Base-by-base conservation (phyloP, 2,113 vertebrate genomes). In the Ibidorhyncha struthersii region DNA sequence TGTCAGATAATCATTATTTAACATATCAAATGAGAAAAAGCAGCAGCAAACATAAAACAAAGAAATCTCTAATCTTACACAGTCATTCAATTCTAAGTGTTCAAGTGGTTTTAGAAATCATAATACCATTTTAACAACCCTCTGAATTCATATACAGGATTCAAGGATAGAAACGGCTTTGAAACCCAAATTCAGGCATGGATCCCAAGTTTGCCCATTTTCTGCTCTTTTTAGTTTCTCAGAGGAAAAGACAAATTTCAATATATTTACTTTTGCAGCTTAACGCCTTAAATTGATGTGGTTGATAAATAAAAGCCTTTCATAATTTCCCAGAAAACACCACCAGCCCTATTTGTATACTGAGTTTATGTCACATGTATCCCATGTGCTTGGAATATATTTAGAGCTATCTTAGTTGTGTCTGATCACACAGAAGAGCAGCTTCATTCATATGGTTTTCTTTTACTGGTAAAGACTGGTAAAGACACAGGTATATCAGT, bases 401-500 rank as follows among this genome's bases (percentile, higher is more conserved):
- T 59, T 63, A 59, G 45, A 90, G n/a, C 27, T 21, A 26, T 32
- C 59, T 40, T 20, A 71, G 23, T 30, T 83, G 30, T 2, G 19
- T 34, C 34, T 55, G 34, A 19, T 59, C 30, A 67, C 36, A 70
- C 0, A 41, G 50, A 69, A 52, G 21, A 82, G 72, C 21, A 66
- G 36, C 36, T 82, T 61, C n/a, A 65, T 22, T 52, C 38, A 34
- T 4, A 36, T 0, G 0, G 20, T 18, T 65, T 71, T 69, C 56
- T 69, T 91, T 47, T 43, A 27, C 49, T 94, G 30, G 20, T 43
- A 13, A 45, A 88, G 12, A 67, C 56, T 38, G 50, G 22, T n/a
- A n/a, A n/a, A n/a, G n/a, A n/a, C 3, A 1, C 5, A 66, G 16
- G 40, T 34, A 6, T 34, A 52, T 9, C 5, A 1, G 58, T 9